phyloP scores from a whole-genome alignment of 2,888 invertebrate genomes.

The Aphrophora alni region DNA sequence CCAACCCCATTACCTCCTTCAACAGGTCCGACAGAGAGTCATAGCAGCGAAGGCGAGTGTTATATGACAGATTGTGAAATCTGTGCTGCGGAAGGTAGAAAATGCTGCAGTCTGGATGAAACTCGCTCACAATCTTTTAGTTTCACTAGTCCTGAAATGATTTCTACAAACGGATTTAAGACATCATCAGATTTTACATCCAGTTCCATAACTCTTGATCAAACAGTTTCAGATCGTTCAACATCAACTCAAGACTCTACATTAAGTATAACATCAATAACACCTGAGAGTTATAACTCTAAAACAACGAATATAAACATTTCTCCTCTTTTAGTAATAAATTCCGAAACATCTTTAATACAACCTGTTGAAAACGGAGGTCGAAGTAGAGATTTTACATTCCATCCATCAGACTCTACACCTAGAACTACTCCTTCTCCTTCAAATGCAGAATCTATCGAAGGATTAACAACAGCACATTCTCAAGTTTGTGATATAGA shows the following conservation, averaged over 20 bases:
- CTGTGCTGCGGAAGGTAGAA: constrained; percentile 35
- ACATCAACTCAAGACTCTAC: constrained; percentile 51
- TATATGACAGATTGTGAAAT: constrained; percentile 40
- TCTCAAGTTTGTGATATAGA: background rate
- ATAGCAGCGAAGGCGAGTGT: constrained; percentile 34
- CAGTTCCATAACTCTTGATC: constrained; percentile 44
- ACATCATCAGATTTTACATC: constrained; percentile 37
- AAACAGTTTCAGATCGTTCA: constrained; percentile 50
- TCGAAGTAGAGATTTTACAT: constrained; percentile 7
- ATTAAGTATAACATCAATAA: constrained; percentile 48
- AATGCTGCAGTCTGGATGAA: constrained; percentile 40
- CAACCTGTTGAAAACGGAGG: constrained; percentile 25
- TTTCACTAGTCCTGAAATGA: constrained; percentile 40
- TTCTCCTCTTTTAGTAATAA: constrained; percentile 28
- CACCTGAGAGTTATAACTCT: constrained; percentile 38
- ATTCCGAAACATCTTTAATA: constrained; percentile 24
- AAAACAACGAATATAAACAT: constrained; percentile 26
- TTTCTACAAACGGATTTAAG: constrained; percentile 38
- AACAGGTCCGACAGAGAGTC: background rate
- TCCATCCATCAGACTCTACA: constrained; percentile 30
- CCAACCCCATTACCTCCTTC: constrained; percentile 30
- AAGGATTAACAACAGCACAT: background rate
- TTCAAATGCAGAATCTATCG: background rate
- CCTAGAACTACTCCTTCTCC: constrained; percentile 14
- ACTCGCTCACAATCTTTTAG: constrained; percentile 30